Evolutionary conservation across 2,797 vertebrate species (phyloP).

Genomic region (Hozukius guyotensis): DNA sequence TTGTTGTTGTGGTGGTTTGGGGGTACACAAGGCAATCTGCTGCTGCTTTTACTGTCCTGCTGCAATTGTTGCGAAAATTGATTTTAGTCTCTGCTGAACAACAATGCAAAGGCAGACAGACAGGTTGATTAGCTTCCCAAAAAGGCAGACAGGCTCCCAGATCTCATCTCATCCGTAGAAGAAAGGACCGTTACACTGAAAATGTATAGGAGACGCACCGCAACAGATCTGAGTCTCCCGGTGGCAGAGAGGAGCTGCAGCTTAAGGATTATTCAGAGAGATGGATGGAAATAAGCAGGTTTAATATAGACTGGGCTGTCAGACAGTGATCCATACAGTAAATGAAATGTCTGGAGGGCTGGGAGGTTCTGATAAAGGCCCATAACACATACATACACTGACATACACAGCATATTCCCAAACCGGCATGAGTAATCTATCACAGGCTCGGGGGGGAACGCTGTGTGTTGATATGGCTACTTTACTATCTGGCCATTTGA

Average conservation of each 20-base stretch:
- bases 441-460: slow-evolving; percentile 22
- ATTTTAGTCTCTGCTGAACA: slow-evolving; percentile 46
- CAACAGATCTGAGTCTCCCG: background rate
- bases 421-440: slow-evolving; percentile 29
- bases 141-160: slow-evolving; percentile 24
- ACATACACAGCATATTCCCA: slow-evolving; percentile 21
- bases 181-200: slow-evolving; percentile 21
- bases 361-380: slow-evolving; percentile 47
- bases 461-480: slow-evolving; percentile 28
- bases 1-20: background rate
- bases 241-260: slow-evolving; percentile 13
- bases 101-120: slow-evolving; percentile 29
- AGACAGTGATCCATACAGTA: slow-evolving; percentile 53
- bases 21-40: slow-evolving; percentile 22
- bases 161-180: slow-evolving; percentile 39
- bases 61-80: slow-evolving; percentile 40
- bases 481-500: slow-evolving; percentile 28
- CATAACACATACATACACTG: slow-evolving; percentile 22
- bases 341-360: slow-evolving; percentile 53
- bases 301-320: slow-evolving; percentile 49
- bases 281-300: slow-evolving; percentile 46
- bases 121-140: slow-evolving; percentile 47
- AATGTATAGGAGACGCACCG: slow-evolving; percentile 6
- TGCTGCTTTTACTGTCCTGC: slow-evolving; percentile 33
- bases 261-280: slow-evolving; percentile 31